Evolutionary conservation across 2,888 invertebrate species (phyloP).

Genomic region (Meteorus cinctellus): DNA sequence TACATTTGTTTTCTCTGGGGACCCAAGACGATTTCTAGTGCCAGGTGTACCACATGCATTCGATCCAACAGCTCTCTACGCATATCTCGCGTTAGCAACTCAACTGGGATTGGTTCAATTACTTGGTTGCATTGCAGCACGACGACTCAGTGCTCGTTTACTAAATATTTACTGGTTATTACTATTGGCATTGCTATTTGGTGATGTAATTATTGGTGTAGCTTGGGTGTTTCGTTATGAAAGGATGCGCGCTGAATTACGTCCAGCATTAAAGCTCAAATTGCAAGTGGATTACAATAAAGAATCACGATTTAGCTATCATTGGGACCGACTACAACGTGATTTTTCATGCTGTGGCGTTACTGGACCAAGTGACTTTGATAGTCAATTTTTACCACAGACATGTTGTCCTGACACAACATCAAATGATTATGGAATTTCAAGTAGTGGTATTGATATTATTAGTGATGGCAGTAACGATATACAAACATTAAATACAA

Average conservation of each 20-base stretch:
- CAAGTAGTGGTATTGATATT: slow-evolving; percentile 11
- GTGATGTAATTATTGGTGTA: slow-evolving; percentile 88
- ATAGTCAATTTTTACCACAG: slow-evolving; percentile 60
- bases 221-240: slow-evolving; percentile 90
- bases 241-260: slow-evolving; percentile 83
- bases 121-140: slow-evolving; percentile 87
- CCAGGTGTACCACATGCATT: slow-evolving; percentile 83
- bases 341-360: slow-evolving; percentile 88
- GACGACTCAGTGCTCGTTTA: slow-evolving; percentile 85
- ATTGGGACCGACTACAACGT: slow-evolving; percentile 86
- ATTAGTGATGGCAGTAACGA: slow-evolving; percentile 37
- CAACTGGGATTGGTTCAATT: slow-evolving; percentile 82
- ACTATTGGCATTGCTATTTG: slow-evolving; percentile 84
- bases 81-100: slow-evolving; percentile 85
- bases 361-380: slow-evolving; percentile 76
- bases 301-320: slow-evolving; percentile 82
- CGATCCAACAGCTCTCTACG: slow-evolving; percentile 89
- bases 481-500: slow-evolving; percentile 15
- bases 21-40: slow-evolving; percentile 82
- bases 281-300: slow-evolving; percentile 82
- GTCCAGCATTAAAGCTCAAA: slow-evolving; percentile 79
- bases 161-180: slow-evolving; percentile 90
- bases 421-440: slow-evolving; percentile 31
- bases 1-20: slow-evolving; percentile 78
- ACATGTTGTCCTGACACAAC: slow-evolving; percentile 63